These are phyloP conservation scores for Adelognathus sp. DNA, from an alignment of 2,888 invertebrate genomes.

Conservation along the genomic window DNA sequence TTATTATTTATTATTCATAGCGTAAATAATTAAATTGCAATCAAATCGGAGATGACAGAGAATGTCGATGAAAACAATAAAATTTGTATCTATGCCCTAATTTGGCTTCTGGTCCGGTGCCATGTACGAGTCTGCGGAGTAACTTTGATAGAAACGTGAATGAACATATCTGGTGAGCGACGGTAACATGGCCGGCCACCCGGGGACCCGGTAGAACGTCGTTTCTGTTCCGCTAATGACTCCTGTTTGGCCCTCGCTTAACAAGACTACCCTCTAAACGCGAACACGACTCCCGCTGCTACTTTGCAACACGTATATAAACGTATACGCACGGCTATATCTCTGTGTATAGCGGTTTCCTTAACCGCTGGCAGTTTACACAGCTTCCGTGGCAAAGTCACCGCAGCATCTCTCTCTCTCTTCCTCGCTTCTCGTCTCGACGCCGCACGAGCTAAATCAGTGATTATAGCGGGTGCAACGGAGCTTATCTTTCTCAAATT, in stretches of 20 bases:
- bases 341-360: conserved; percentile 30
- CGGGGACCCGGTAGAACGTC: conserved; percentile 59
- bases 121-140: neutral
- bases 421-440: neutral
- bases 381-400: conserved; percentile 33
- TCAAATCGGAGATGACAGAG: no score
- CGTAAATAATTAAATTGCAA: no score
- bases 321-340: no score
- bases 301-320: conserved; percentile 35
- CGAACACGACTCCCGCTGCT: conserved; percentile 68
- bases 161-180: conserved; percentile 37
- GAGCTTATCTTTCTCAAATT: conserved; percentile 56
- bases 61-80: no score
- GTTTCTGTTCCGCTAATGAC: conserved; percentile 72
- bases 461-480: conserved; percentile 48
- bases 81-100: conserved; percentile 10
- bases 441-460: conserved; percentile 44
- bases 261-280: conserved; percentile 75
- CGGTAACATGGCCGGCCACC: conserved; percentile 48
- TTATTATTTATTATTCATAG: no score
- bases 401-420: neutral
- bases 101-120: conserved; percentile 21
- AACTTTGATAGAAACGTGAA: neutral
- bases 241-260: conserved; percentile 75
- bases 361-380: conserved; percentile 42